These are phyloP conservation scores for Calliphora vomitoria DNA, from an alignment of 2,888 invertebrate species.

Conservation along the genomic window DNA sequence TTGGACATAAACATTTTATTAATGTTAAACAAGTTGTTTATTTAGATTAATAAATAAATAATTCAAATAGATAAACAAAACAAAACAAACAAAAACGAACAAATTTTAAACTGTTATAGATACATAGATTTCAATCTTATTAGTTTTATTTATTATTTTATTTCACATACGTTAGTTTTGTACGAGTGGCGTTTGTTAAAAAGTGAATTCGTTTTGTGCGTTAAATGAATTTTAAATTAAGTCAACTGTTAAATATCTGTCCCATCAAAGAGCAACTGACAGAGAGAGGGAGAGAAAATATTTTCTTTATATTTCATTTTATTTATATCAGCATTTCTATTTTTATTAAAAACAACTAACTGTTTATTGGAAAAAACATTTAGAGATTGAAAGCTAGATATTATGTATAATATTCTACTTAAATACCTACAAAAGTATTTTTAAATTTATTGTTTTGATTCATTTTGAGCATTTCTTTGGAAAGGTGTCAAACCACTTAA, in stretches of 20 bases:
- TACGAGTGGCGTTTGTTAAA: background rate
- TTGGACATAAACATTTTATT: background rate
- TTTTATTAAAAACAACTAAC: background rate
- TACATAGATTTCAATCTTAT: conserved; percentile 1
- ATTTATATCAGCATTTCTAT: background rate
- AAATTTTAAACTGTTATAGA: background rate
- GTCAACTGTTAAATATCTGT: background rate
- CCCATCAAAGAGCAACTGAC: background rate
- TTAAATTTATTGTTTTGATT: background rate
- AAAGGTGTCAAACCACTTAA: background rate
- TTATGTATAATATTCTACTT: too few species aligned
- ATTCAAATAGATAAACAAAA: background rate
- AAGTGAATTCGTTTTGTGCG: conserved; percentile 10
- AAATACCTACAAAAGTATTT: too few species aligned
- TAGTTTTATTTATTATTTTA: background rate
- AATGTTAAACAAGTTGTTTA: conserved; percentile 6
- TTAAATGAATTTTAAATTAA: conserved; percentile 11
- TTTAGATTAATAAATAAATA: conserved; percentile 17
- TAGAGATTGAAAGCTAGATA: background rate
- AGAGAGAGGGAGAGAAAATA: background rate
- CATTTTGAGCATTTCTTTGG: background rate
- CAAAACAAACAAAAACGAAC: background rate
- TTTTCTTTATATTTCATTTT: background rate
- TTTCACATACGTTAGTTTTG: background rate
- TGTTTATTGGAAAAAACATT: background rate